phyloP scores from a whole-genome alignment of 2,113 vertebrate genomes.

The Suricata suricatta region DNA sequence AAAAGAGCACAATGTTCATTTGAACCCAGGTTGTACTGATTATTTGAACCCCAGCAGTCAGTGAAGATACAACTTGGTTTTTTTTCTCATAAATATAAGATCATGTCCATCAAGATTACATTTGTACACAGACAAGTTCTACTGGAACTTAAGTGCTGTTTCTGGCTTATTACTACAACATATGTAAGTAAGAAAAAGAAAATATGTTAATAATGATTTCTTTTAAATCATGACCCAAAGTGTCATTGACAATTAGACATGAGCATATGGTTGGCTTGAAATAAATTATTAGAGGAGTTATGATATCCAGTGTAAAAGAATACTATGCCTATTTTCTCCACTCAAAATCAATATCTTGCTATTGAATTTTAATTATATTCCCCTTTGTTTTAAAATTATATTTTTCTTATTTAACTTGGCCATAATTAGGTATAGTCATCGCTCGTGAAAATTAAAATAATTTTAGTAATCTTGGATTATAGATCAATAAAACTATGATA shows the following conservation, averaged over 20 bases:
- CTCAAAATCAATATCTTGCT: background rate
- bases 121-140: background rate
- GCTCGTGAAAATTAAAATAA: background rate
- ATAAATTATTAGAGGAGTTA: background rate
- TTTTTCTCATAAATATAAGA: background rate
- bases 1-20: background rate
- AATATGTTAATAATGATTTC: background rate
- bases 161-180: background rate
- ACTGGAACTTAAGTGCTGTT: background rate
- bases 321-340: background rate
- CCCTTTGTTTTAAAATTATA: background rate
- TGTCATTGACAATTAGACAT: background rate
- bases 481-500: background rate
- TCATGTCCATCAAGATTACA: background rate
- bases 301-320: background rate
- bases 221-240: background rate
- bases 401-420: background rate
- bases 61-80: background rate
- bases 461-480: background rate
- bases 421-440: background rate
- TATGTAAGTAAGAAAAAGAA: background rate
- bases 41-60: background rate
- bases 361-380: background rate
- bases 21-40: background rate
- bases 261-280: background rate